Evolutionary conservation across 2,888 invertebrate species (phyloP), one percentile per base, ranked within the genome.

Genomic region (Cyaniris semiargus): DNA sequence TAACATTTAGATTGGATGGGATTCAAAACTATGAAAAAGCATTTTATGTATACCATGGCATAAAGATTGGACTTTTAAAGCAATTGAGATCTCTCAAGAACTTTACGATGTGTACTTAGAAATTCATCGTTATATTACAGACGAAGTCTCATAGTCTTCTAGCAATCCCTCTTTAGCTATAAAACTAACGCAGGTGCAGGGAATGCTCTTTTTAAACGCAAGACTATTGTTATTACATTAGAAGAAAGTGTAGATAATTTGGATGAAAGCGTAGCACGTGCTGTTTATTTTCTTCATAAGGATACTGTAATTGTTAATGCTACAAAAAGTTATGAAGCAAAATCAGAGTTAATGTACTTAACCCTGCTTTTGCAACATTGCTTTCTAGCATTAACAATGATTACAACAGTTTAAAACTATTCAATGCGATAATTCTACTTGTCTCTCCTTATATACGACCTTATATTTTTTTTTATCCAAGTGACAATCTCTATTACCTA

Each of bases 121-220:
- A 80, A 82, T 80, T 80, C 79, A 80, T 80, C 78, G 79, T 79
- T 79, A 76, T 78, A 80, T 53, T 53, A 53, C 53, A 53, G 53
- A 53, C 53, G 53, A 18, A 18, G 53, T 53, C 53, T 53, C 53
- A 18, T 77, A 79, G 78, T 80, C 79, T 82, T 75, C 78, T 78
- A 71, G 78, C 79, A 78, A 77, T 79, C 79, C 77, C 80, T 79
- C 81, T 80, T 81, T 76, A 80, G 82, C 81, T 78, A 80, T 83
- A 82, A 83, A 83, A 81, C 79, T 79, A 77, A 66, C 77, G 79
- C 79, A 83, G 83, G 81, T 82, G 83, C 78, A 79, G 76, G 79
- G 78, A 81, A 81, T 81, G 81, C 70, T 78, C 78, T 79, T 75
- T 70, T 79, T 78, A 75, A 78, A 79, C 79, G 79, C 80, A 81